Evolutionary conservation across 2,113 vertebrate species (phyloP).

Genomic region (Coryphaenoides rupestris): DNA sequence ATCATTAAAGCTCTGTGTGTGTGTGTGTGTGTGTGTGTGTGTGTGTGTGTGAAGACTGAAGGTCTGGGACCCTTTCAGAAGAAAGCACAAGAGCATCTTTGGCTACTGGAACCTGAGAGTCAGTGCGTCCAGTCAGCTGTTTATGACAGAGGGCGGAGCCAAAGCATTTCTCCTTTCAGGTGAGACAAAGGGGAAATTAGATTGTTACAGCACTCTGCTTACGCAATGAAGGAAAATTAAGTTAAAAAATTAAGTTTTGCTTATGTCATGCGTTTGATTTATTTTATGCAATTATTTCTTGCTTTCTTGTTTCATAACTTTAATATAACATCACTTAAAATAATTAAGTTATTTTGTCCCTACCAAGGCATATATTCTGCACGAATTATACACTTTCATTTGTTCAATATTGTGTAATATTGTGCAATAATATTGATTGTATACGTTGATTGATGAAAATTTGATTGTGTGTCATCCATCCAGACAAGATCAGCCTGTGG

Average conservation of each 20-base stretch:
- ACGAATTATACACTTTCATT: no score
- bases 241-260: no score
- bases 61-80: conserved; percentile 62
- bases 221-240: no score
- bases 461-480: neutral
- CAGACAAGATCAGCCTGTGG: conserved; percentile 58
- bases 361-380: neutral
- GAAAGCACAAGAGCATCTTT: conserved; percentile 47
- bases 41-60: conserved; percentile 46
- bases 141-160: conserved; percentile 55
- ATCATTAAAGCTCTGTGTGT: neutral
- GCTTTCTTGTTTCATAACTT: neutral
- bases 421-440: no score
- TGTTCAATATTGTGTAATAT: no score
- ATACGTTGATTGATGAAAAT: no score
- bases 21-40: no score
- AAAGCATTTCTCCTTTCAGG: conserved; percentile 64
- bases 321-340: no score
- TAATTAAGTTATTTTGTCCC: no score
- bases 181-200: conserved; percentile 16
- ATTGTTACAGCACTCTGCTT: no score
- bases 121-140: conserved; percentile 45
- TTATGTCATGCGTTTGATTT: no score
- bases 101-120: conserved; percentile 53
- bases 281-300: neutral